phyloP scores from a whole-genome alignment of 2,888 invertebrate genomes.

The Drosophila meridiana region DNA sequence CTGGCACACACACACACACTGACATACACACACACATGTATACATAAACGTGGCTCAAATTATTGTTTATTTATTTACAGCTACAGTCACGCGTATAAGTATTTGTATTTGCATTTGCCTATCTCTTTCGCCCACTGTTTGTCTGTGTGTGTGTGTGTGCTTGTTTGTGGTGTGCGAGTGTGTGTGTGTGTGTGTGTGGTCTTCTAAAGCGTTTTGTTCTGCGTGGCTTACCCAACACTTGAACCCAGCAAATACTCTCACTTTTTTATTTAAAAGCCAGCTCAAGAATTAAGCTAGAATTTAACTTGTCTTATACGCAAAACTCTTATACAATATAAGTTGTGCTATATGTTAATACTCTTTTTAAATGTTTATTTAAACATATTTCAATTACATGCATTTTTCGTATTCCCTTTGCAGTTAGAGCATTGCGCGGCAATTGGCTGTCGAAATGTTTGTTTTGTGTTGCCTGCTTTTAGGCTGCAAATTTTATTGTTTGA shows the following conservation, averaged over 20 bases:
- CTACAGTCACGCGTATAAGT: conserved; percentile 31
- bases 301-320: not conserved
- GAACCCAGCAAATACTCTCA: conserved; percentile 32
- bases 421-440: conserved; percentile 1
- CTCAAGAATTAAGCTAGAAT: not conserved
- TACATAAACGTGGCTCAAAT: conserved; percentile 58
- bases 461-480: conserved; percentile 49
- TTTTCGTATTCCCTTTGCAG: not conserved
- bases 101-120: conserved; percentile 32
- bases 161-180: conserved; percentile 8
- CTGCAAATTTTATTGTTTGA: conserved; percentile 38
- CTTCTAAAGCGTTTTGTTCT: conserved; percentile 51
- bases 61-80: conserved; percentile 77
- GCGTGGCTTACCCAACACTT: conserved; percentile 29
- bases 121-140: conserved; percentile 14
- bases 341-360: not conserved
- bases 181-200: conserved; percentile 33
- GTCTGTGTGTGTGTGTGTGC: conserved; percentile 19
- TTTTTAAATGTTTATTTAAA: not conserved
- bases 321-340: not conserved
- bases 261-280: not conserved
- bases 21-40: conserved; percentile 14
- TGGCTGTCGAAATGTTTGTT: conserved; percentile 6
- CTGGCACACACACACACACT: conserved; percentile 26
- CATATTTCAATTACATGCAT: not conserved